phyloP scores from a whole-genome alignment of 2,113 vertebrate species.

The Dromas ardeola region DNA sequence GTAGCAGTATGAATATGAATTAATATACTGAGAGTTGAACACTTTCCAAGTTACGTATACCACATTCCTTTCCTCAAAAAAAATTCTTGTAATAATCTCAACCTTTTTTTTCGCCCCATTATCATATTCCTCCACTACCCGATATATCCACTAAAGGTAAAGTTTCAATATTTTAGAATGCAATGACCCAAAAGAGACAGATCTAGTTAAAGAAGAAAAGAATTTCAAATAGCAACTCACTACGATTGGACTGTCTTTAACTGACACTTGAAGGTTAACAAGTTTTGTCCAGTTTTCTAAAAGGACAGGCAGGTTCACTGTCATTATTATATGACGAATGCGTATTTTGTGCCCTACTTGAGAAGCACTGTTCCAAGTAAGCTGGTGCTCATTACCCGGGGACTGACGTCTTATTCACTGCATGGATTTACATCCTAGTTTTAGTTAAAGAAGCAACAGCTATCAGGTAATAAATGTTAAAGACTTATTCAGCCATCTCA shows the following conservation, averaged over 20 bases:
- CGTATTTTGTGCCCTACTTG: neutral
- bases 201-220: neutral
- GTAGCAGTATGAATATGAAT: neutral
- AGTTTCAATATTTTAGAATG: neutral
- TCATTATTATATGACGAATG: neutral
- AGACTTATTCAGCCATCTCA: neutral
- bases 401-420: neutral
- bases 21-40: neutral
- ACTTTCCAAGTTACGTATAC: neutral
- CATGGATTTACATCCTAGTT: neutral
- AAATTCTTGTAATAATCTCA: neutral
- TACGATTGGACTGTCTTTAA: neutral
- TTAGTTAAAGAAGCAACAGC: neutral
- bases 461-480: neutral
- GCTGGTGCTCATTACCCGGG: neutral
- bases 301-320: neutral
- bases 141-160: neutral
- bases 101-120: accelerated
- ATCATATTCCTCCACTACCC: neutral
- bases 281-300: neutral
- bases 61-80: neutral
- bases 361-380: neutral
- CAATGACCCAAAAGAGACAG: neutral
- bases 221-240: neutral
- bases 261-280: neutral